Conservation (phyloP, 2,113 vertebrate species). For the Clarias magur region DNA sequence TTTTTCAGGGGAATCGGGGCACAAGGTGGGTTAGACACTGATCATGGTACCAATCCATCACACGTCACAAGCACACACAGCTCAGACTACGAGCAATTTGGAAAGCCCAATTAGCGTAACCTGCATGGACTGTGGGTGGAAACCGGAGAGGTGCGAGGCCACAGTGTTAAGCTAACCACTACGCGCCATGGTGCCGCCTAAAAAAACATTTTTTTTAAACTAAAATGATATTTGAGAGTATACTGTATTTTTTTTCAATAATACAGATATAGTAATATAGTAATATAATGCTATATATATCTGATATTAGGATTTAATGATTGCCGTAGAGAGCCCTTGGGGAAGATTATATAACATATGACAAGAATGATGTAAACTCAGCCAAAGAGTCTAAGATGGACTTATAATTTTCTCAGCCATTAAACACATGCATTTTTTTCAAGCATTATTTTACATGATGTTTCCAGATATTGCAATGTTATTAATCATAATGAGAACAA, state of each 20-base stretch:
- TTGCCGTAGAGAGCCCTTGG: not conserved
- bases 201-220: not conserved
- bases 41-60: no score
- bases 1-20: no score
- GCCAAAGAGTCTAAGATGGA: not conserved
- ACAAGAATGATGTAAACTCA: conserved; percentile 14
- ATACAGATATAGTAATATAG: not conserved
- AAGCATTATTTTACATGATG: not conserved
- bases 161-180: no score
- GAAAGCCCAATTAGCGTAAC: no score
- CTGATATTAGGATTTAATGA: not conserved
- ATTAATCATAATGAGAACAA: not conserved
- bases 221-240: not conserved
- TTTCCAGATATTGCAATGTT: not conserved
- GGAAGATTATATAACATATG: not conserved
- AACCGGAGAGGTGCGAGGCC: no score
- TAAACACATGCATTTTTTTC: not conserved
- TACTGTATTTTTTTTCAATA: not conserved
- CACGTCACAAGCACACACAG: no score
- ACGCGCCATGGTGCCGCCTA: no score
- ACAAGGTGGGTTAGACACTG: no score
- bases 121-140: no score
- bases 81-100: no score
- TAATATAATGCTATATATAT: not conserved
- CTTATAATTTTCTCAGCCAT: not conserved